Evolutionary conservation across 2,113 vertebrate genomes (phyloP).

Genomic region (Microtus ochrogaster): DNA sequence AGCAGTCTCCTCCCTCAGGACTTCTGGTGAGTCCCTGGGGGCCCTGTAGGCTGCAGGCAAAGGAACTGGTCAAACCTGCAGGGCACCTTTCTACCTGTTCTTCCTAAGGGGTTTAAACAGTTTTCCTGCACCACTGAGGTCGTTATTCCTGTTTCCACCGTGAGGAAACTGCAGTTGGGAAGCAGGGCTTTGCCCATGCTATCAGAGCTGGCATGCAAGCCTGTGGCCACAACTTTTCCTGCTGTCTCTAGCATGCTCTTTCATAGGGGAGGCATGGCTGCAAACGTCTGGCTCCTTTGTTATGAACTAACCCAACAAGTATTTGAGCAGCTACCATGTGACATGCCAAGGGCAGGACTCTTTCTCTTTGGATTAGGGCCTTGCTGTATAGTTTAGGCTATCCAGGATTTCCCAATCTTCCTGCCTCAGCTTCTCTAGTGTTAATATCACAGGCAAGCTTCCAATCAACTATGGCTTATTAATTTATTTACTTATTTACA

Average conservation of each 20-base stretch:
- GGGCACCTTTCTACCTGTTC: background rate
- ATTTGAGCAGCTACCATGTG: background rate
- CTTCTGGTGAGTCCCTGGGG: background rate
- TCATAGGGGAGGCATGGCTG: background rate
- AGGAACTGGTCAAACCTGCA: background rate
- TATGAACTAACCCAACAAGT: background rate
- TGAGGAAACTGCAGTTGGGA: background rate
- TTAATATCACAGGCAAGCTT: background rate
- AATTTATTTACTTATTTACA: background rate
- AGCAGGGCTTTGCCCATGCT: background rate
- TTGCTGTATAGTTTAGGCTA: background rate
- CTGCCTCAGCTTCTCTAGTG: background rate
- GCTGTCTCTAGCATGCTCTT: background rate
- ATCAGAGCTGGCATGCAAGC: background rate
- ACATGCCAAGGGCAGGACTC: background rate
- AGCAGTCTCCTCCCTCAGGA: background rate
- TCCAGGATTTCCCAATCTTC: background rate
- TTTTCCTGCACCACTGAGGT: background rate
- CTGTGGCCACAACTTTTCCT: background rate
- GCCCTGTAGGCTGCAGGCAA: background rate
- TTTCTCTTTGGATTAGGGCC: background rate
- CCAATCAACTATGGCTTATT: background rate
- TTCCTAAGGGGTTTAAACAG: background rate
- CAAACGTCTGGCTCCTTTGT: background rate
- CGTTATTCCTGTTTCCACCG: background rate